A percentile compares a stretch with the other conserved stretches of the same genome.
Evolutionary conservation across 2,797 vertebrate genomes (phyloP).

Genomic region (Simalia tracyae): DNA sequence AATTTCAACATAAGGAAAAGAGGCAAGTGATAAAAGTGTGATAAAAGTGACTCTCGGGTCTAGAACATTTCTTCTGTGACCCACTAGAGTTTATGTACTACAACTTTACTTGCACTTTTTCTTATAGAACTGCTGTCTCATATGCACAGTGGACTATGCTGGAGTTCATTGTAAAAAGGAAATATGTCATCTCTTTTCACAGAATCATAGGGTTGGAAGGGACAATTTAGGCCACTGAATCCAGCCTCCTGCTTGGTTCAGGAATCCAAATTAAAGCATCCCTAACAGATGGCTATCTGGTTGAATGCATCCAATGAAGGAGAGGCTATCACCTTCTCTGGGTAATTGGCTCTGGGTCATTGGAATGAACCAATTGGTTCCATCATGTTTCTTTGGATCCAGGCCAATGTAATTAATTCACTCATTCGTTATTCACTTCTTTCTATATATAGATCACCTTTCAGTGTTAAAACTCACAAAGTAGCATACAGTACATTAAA

Average conservation of each 20-base stretch:
- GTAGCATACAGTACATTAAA: neutral
- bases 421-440: neutral
- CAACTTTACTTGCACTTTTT: neutral
- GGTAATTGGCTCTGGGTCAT: neutral
- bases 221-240: neutral
- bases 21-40: neutral
- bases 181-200: neutral
- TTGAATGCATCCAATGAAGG: neutral
- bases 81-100: neutral
- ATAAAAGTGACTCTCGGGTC: neutral
- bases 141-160: neutral
- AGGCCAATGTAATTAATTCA: neutral
- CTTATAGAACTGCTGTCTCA: neutral
- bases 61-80: neutral
- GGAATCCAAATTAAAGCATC: neutral
- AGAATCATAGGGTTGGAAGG: neutral
- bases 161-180: neutral
- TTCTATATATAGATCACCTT: neutral
- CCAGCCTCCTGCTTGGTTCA: neutral
- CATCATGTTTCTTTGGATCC: neutral
- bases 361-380: neutral
- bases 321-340: neutral
- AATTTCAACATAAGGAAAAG: neutral
- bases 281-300: neutral
- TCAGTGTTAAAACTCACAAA: neutral